Evolutionary conservation across 2,888 invertebrate species (phyloP), one percentile per base, ranked within the genome.

Genomic region (Syrphus vitripennis): DNA sequence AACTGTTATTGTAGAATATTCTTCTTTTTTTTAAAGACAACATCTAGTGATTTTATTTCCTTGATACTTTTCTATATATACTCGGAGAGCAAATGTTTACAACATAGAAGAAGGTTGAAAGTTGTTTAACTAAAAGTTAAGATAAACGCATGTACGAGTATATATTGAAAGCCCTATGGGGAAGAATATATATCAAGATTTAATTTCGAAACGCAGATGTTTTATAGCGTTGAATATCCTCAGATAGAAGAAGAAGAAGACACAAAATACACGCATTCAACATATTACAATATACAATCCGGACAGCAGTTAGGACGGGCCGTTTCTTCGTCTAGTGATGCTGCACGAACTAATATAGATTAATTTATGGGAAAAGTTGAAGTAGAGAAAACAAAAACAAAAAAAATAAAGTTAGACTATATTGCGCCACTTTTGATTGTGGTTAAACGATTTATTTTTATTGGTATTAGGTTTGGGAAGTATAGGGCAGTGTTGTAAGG

Each of bases 371-470:
- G 48, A 67, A 50, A 67, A 67, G 48, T 67, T 67, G 14, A 34
- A 19, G 31, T n/a, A 16, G 21, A 3, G 14, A 19, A 42, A 21
- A 12, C 12, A 34, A 29, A 24, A 10, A 37, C 34, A 37, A 24
- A n/a, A n/a, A n/a, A n/a, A n/a, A n/a, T n/a, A 26, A 74, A 42
- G 63, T 53, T 74, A 40, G 26, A 29, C 61, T 63, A 50, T 63
- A n/a, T n/a, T n/a, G n/a, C 53, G 53, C 16, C 16, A 42, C 19
- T 63, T 53, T 37, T 53, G 53, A 53, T 40, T 63, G 26, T 50
- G 48, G 67, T 67, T 48, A 67, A 67, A 67, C 48, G 67, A 67
- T 67, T 67, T 48, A 50, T 67, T 50, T 65, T 67, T 67, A 67
- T 48, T 67, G 31, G 9, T 19, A 34, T 48, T 14, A n/a, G n/a